Evolutionary conservation across 2,797 vertebrate genomes (phyloP).

Genomic region (Anguilla obscura): DNA sequence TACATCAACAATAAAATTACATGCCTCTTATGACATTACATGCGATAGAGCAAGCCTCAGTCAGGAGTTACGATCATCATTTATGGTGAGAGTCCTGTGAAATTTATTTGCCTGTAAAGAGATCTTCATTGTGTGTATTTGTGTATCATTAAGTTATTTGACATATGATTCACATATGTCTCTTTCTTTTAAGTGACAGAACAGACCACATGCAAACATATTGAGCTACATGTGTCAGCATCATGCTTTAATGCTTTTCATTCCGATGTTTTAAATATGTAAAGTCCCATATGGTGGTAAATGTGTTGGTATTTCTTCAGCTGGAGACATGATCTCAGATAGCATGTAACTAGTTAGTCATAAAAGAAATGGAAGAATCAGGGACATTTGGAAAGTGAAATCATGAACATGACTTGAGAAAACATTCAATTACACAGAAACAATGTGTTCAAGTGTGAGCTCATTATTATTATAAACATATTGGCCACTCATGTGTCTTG

Average conservation of each 20-base stretch:
- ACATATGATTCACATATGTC: constrained; percentile 35
- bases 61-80: not conserved
- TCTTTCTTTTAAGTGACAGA: constrained; percentile 42
- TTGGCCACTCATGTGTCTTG: not conserved
- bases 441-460: not conserved
- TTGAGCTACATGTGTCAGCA: constrained; percentile 47
- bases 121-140: constrained; percentile 1
- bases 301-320: constrained; percentile 10
- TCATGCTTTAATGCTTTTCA: constrained; percentile 46
- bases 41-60: not conserved
- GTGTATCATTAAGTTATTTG: constrained; percentile 32
- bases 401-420: not conserved
- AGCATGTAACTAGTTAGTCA: constrained; percentile 6
- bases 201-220: constrained; percentile 33
- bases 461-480: not conserved
- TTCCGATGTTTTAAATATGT: constrained; percentile 52
- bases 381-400: not conserved
- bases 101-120: constrained; percentile 14
- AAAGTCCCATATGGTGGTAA: constrained; percentile 33
- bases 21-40: not conserved
- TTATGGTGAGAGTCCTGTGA: constrained; percentile 12
- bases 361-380: not conserved
- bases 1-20: not conserved
- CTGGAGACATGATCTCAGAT: constrained; percentile 19
- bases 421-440: constrained; percentile 12